Base-by-base conservation (phyloP, 2,797 vertebrate genomes). In the Adrianichthys oophorus region DNA sequence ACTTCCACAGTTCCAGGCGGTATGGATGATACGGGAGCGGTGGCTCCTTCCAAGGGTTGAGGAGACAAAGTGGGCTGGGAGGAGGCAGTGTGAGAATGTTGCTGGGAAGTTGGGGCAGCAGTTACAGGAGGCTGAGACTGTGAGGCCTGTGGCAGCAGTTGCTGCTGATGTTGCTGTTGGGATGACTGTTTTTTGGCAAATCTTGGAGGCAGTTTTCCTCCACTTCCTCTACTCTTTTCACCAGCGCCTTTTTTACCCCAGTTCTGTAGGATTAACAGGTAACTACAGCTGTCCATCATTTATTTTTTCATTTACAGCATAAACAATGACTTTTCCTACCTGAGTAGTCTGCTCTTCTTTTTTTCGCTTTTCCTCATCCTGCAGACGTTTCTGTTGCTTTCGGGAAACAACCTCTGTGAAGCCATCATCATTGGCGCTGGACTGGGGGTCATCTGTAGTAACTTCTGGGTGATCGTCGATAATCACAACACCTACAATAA, bases 401-500 rank as follows among this genome's bases (percentile, higher is more conserved):
- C 97, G 95, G 26, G 98, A 99, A 48, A 99, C 97, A 15, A 99
- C 98, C 85, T 99, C 97, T 17, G 97, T 99, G 83, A 99, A 99
- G 56, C 98, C 98, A 64, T 99, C 98, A 69, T 98, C 96, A 57
- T 94, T 97, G 74, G 95, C 76, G 82, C 90, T 98, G 70, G 95
- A 97, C 76, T 97, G 96, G 1, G 93, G 93, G 82, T 99, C 98
- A 87, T 99, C 98, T 70, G 96, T 92, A 48, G 97, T 99, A 59
- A 99, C 98, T 88, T 99, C 97, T 21, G 98, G 98, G 77, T 99
- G 98, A 84, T 99, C 97, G 72, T 99, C 98, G 74, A 99, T 99
- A 76, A 99, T 99, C 64, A 99, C 98, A 82, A 99, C 98, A 89
- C 98, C 98, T 99, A 52, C 0, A 78, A 55, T 0, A 24, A 57